phyloP scores from a whole-genome alignment of 2,888 invertebrate species.

The Coleophora flavipennella region DNA sequence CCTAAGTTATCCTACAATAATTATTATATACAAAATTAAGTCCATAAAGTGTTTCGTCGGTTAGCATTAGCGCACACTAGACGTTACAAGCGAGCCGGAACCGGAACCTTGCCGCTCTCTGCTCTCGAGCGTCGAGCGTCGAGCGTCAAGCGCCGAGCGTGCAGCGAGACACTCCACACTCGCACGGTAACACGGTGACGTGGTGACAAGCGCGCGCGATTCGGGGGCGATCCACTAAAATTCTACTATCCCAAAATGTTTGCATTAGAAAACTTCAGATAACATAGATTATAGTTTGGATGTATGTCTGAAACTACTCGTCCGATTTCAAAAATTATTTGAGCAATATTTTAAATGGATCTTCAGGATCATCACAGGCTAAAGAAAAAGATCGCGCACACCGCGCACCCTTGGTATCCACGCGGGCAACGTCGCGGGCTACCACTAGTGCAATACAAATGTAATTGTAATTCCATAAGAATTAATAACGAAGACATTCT shows the following conservation, averaged over 20 bases:
- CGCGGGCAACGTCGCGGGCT: too few species aligned
- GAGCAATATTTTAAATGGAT: too few species aligned
- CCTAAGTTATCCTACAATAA: slow-evolving; percentile 42
- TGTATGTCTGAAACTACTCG: too few species aligned
- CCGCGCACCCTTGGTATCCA: too few species aligned
- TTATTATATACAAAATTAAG: slow-evolving; percentile 68
- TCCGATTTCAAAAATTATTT: too few species aligned
- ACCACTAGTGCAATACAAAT: too few species aligned
- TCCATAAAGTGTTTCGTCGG: slow-evolving; percentile 62
- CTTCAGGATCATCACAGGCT: too few species aligned
- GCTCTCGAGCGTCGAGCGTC: too few species aligned
- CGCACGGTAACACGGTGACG: slow-evolving; percentile 1
- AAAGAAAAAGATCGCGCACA: too few species aligned
- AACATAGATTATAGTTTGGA: too few species aligned
- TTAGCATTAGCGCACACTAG: slow-evolving; percentile 55
- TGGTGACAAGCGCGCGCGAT: slow-evolving; percentile 12
- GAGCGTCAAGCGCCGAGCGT: slow-evolving; percentile 21
- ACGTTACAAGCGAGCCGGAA: slow-evolving; percentile 46
- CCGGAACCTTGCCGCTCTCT: slow-evolving; percentile 30
- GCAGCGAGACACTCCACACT: slow-evolving; percentile 18
- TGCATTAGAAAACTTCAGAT: slow-evolving; percentile 25
- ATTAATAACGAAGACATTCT: slow-evolving; percentile 47
- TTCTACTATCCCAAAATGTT: slow-evolving; percentile 11
- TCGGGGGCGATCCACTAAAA: too few species aligned
- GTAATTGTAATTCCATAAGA: slow-evolving; percentile 33